phyloP scores from a whole-genome alignment of 2,113 vertebrate species.

The Brachirus orientalis region DNA sequence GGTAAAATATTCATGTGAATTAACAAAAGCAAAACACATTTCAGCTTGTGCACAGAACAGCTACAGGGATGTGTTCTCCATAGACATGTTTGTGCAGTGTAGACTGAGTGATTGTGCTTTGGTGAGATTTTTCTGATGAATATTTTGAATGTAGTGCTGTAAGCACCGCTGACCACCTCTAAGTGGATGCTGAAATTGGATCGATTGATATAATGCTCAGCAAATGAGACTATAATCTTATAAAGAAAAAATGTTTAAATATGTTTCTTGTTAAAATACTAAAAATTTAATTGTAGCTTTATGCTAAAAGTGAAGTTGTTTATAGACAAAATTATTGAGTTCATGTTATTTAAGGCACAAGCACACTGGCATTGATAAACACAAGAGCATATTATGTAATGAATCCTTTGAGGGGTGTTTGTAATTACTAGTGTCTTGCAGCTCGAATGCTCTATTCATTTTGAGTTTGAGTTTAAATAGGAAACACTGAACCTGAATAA shows the following conservation, averaged over 20 bases:
- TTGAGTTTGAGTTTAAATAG: slow-evolving; percentile 6
- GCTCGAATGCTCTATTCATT: neutral
- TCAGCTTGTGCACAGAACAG: too few species aligned
- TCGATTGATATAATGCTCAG: too few species aligned
- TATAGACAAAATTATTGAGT: too few species aligned
- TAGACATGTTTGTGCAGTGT: too few species aligned
- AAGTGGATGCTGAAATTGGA: too few species aligned
- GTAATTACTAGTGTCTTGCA: neutral
- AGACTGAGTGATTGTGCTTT: too few species aligned
- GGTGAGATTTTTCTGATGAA: too few species aligned
- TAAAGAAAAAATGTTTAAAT: neutral
- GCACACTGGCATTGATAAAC: neutral
- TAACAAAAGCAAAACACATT: too few species aligned
- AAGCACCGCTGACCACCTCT: too few species aligned
- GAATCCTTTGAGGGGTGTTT: neutral
- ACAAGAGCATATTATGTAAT: neutral
- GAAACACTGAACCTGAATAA: slow-evolving; percentile 1
- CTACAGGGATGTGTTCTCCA: too few species aligned
- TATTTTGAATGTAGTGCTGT: too few species aligned
- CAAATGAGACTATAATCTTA: neutral
- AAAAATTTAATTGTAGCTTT: neutral
- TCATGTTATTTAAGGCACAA: neutral
- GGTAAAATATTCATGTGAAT: too few species aligned
- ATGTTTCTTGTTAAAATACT: neutral
- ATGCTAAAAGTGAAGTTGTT: neutral